Conservation (phyloP, 2,113 vertebrate species). For the Oceanites oceanicus region DNA sequence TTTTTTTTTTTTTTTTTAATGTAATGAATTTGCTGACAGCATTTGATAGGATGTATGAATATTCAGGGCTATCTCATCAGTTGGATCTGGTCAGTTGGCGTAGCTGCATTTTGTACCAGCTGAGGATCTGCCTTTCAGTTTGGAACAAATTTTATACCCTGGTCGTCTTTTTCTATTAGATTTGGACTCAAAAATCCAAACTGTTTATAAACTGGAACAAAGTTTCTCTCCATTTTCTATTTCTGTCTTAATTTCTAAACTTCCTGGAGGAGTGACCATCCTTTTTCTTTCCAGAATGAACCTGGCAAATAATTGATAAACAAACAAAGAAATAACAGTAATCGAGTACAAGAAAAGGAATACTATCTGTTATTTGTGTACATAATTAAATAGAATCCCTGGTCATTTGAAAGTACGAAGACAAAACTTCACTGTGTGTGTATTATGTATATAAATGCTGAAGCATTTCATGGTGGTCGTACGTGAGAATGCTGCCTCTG, state of each 20-base stretch:
- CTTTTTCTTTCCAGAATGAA: background rate
- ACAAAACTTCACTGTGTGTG: background rate
- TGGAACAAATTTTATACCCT: background rate
- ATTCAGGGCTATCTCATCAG: background rate
- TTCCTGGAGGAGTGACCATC: background rate
- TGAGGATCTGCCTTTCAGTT: conserved; percentile 7
- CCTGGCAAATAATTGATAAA: background rate
- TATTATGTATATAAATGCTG: background rate
- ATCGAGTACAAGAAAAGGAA: background rate
- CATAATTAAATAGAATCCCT: background rate
- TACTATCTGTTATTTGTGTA: background rate
- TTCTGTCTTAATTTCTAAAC: background rate
- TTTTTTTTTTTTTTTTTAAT: background rate
- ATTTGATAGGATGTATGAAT: background rate
- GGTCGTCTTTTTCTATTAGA: background rate
- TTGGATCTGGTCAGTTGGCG: background rate
- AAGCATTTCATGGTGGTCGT: background rate
- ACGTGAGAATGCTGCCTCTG: background rate
- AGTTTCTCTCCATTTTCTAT: background rate
- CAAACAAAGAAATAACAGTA: background rate
- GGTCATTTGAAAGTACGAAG: background rate
- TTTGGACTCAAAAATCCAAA: background rate
- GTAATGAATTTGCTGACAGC: background rate
- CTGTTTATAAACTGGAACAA: background rate
- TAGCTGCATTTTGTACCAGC: background rate